These are phyloP conservation scores for Sinocyclocheilus rhinocerous DNA, from an alignment of 2,113 vertebrate species.

Conservation along the genomic window DNA sequence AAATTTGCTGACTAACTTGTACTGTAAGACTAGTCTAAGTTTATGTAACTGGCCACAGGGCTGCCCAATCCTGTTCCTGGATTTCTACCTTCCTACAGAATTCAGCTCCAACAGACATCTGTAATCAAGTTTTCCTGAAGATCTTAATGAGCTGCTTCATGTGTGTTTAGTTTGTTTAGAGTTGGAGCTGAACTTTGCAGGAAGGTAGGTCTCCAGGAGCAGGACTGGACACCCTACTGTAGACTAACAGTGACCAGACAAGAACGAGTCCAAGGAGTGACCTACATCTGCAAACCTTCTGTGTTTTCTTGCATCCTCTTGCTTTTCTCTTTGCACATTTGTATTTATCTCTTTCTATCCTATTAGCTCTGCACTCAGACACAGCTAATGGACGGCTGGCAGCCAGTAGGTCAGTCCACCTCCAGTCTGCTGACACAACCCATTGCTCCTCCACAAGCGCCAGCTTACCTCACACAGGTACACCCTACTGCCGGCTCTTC, in stretches of 20 bases:
- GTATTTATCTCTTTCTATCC: constrained; percentile 15
- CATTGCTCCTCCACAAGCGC: constrained; percentile 36
- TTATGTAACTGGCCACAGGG: too few species aligned
- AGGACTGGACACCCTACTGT: neutral
- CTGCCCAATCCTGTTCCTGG: too few species aligned
- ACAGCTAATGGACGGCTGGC: neutral
- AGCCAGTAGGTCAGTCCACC: constrained; percentile 58
- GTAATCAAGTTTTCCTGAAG: neutral
- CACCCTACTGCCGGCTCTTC: neutral
- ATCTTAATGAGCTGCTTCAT: neutral
- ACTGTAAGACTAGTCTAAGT: too few species aligned
- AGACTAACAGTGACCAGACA: neutral
- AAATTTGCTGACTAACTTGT: too few species aligned
- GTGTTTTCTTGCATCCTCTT: neutral
- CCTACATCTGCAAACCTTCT: neutral
- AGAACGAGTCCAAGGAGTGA: neutral
- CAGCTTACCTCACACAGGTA: constrained; percentile 81
- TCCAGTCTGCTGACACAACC: constrained; percentile 61
- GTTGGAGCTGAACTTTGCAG: neutral
- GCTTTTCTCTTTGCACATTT: neutral
- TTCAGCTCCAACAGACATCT: neutral
- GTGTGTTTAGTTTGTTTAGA: too few species aligned
- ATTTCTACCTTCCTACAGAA: neutral
- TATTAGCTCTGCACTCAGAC: neutral
- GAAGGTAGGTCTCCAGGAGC: neutral